Conservation (phyloP, 30 jellyfish, hydroid and myxozoan species). For the Chrysaora quinquecirrha region DNA sequence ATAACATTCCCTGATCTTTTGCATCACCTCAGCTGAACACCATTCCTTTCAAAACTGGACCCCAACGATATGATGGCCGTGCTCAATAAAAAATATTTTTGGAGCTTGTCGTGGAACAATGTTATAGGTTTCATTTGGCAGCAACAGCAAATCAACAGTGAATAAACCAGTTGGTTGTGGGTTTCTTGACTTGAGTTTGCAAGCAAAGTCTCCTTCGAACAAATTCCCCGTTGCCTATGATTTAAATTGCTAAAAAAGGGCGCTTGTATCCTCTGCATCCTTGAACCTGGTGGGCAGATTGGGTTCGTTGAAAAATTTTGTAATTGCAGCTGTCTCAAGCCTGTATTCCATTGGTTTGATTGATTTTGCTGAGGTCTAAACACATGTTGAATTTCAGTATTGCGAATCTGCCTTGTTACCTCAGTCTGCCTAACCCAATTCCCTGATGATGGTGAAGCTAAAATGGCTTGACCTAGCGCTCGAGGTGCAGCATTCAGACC, state of each 20-base stretch:
- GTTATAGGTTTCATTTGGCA: not conserved
- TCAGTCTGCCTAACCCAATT: not conserved
- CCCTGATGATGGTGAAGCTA: not conserved
- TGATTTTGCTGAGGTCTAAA: not conserved
- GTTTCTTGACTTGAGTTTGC: not conserved
- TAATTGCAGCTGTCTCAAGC: not conserved
- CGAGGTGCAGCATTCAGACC: constrained; percentile 6
- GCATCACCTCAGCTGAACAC: not conserved
- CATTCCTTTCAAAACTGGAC: not conserved
- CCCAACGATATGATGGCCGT: not conserved
- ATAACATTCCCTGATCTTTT: not conserved
- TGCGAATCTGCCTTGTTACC: not conserved
- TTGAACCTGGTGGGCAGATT: not conserved
- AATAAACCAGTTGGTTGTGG: not conserved
- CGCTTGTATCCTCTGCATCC: not conserved
- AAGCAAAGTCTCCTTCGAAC: too few relatives aligned
- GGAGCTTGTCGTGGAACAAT: constrained; percentile 2
- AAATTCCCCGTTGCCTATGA: constrained; percentile 6
- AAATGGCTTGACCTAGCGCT: not conserved
- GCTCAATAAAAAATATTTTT: not conserved
- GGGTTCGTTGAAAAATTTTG: too few relatives aligned
- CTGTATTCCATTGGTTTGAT: not conserved
- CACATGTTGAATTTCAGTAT: too few relatives aligned
- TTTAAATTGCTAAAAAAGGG: not conserved
- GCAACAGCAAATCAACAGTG: constrained; percentile 8